Conservation (phyloP, 1,140 invertebrate genomes). For the Lamellibrachia luymesi region DNA sequence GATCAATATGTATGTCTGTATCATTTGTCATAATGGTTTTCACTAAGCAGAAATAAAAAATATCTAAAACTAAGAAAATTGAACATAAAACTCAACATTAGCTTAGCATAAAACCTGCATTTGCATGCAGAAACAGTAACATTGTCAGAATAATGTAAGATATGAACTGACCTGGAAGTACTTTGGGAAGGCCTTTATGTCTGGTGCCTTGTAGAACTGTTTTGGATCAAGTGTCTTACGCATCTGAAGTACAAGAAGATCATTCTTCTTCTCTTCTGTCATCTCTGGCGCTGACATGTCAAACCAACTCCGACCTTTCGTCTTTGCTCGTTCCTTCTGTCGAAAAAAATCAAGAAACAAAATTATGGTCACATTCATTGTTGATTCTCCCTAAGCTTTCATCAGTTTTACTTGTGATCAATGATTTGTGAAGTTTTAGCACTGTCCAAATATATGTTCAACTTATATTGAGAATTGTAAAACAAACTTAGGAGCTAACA, state of each 20-base stretch:
- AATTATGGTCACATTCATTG: background rate
- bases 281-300: slow-evolving; percentile 82
- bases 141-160: background rate
- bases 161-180: slow-evolving; percentile 76
- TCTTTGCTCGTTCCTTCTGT: slow-evolving; percentile 65
- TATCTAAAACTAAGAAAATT: background rate
- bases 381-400: background rate
- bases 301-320: slow-evolving; percentile 84
- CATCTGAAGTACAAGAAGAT: slow-evolving; percentile 87
- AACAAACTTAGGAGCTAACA: no score
- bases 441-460: background rate
- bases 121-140: background rate
- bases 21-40: no score
- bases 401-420: background rate
- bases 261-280: slow-evolving; percentile 81
- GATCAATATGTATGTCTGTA: no score
- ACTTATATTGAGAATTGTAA: background rate
- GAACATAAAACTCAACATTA: background rate
- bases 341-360: slow-evolving; percentile 10
- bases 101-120: background rate
- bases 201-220: slow-evolving; percentile 90
- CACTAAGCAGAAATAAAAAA: no score
- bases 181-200: slow-evolving; percentile 79
- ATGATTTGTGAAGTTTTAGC: background rate
- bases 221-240: slow-evolving; percentile 88